phyloP scores from a whole-genome alignment of 2,113 vertebrate genomes.

The Setophaga petechia region DNA sequence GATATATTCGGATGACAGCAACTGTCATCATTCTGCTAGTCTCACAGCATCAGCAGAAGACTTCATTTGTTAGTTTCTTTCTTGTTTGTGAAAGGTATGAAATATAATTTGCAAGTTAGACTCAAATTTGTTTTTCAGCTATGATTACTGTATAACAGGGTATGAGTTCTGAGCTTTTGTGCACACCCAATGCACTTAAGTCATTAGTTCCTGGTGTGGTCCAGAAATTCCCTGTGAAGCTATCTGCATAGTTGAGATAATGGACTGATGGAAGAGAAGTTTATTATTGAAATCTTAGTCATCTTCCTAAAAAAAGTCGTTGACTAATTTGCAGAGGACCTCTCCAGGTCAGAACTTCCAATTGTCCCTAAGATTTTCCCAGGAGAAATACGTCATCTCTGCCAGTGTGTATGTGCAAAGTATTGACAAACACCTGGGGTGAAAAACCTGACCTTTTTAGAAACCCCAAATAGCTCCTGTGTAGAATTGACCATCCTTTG shows the following conservation, averaged over 20 bases:
- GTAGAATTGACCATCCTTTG: neutral
- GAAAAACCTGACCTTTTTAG: neutral
- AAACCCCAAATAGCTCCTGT: neutral
- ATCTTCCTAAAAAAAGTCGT: neutral
- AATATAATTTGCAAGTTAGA: neutral
- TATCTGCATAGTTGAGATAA: neutral
- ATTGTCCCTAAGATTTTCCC: neutral
- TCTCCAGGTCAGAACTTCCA: neutral
- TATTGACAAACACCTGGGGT: neutral
- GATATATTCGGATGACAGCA: neutral
- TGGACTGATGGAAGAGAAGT: neutral
- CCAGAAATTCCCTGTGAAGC: neutral
- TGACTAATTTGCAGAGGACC: neutral
- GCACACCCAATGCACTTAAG: neutral
- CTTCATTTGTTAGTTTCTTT: neutral
- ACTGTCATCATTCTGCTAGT: neutral
- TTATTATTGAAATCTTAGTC: neutral
- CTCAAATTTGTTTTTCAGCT: neutral
- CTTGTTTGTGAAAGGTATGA: neutral
- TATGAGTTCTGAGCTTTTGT: neutral
- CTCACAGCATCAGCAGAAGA: neutral
- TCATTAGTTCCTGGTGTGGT: neutral
- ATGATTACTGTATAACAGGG: neutral
- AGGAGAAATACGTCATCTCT: fast-evolving
- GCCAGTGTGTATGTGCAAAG: neutral